Evolutionary conservation across 2,888 invertebrate genomes (phyloP).

Genomic region (Philopedon plagiatum): DNA sequence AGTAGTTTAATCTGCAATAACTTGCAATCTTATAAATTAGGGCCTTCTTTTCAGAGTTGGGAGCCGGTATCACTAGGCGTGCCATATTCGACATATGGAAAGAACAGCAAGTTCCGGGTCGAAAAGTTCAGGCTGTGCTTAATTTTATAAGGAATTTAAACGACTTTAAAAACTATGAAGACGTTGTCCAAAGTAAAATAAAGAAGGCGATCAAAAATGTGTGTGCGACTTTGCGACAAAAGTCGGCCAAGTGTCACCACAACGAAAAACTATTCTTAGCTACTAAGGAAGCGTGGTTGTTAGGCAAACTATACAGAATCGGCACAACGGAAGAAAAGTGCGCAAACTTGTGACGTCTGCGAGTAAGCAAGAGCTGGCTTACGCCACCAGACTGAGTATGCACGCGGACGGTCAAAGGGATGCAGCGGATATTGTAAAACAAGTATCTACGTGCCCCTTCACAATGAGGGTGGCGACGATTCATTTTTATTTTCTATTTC

Average conservation of each 20-base stretch:
- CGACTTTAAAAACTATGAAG: neutral
- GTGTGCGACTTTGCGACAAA: too few relatives aligned
- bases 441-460: slow-evolving; percentile 5
- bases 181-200: neutral
- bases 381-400: slow-evolving; percentile 15
- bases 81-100: slow-evolving; percentile 27
- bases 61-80: slow-evolving; percentile 1
- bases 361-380: slow-evolving; percentile 22
- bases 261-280: slow-evolving; percentile 23
- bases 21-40: slow-evolving; percentile 2
- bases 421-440: slow-evolving; percentile 37
- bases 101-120: slow-evolving; percentile 13
- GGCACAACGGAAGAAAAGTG: slow-evolving; percentile 8
- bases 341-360: neutral
- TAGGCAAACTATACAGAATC: slow-evolving; percentile 9
- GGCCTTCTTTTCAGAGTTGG: neutral
- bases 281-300: slow-evolving; percentile 1
- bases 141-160: neutral
- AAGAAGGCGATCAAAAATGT: too few relatives aligned
- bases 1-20: slow-evolving; percentile 5
- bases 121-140: neutral
- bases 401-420: slow-evolving; percentile 19
- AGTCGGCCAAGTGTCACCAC: slow-evolving; percentile 12
- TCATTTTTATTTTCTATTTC: slow-evolving; percentile 30
- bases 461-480: slow-evolving; percentile 19